Percentiles rank a stretch among this genome's conserved stretches.
phyloP scores from a whole-genome alignment of 2,888 invertebrate genomes.

The Trissoscelio sp. region DNA sequence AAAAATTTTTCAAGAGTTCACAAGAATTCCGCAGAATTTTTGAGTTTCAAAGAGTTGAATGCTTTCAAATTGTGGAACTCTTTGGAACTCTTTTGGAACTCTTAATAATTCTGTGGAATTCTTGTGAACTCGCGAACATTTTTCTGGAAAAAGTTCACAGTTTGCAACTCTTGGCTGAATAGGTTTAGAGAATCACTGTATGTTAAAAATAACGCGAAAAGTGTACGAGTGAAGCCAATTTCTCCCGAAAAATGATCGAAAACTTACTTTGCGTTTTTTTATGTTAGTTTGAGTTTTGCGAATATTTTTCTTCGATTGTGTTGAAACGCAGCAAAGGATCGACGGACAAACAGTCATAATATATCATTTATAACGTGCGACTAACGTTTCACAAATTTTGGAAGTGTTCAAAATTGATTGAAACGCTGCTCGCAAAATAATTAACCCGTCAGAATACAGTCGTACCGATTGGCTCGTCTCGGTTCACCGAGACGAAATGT shows the following conservation, averaged over 20 bases:
- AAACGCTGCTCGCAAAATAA: conserved; percentile 2
- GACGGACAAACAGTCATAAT: conserved; percentile 42
- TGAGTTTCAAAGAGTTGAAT: too few species aligned
- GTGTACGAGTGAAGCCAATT: conserved; percentile 30
- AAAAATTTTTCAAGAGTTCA: too few species aligned
- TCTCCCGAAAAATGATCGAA: not conserved
- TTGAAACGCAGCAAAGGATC: conserved; percentile 33
- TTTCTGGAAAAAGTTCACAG: too few species aligned
- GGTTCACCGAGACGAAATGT: conserved; percentile 53
- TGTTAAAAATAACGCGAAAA: conserved; percentile 31
- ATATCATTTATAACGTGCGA: conserved; percentile 20
- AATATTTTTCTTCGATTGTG: conserved; percentile 18
- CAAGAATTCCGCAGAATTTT: too few species aligned
- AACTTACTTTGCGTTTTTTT: conserved; percentile 14
- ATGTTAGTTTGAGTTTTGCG: conserved; percentile 17
- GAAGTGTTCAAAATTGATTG: not conserved
- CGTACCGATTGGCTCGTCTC: conserved; percentile 69
- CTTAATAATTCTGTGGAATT: too few species aligned
- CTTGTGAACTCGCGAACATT: too few species aligned
- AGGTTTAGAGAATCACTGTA: conserved; percentile 57
- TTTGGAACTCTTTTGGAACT: too few species aligned
- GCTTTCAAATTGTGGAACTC: too few species aligned
- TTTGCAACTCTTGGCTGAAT: too few species aligned
- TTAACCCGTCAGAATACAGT: conserved; percentile 46
- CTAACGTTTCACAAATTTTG: not conserved